These are phyloP conservation scores for Zoanthus solanderi DNA, from an alignment of 92 coral and sea anemone genomes.

Conservation along the genomic window DNA sequence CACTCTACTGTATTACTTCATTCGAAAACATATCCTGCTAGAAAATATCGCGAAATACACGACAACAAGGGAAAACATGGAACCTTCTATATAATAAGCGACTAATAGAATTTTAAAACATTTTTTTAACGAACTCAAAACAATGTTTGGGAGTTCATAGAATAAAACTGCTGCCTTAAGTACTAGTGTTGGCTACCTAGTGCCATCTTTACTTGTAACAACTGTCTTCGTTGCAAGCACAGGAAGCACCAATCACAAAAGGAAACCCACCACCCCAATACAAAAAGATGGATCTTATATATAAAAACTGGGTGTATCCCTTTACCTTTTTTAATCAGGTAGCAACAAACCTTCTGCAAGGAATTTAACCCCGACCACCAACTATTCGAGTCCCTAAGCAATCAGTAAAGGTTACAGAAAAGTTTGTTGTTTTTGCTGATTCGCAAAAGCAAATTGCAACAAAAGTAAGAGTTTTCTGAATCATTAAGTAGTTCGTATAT, in stretches of 20 bases:
- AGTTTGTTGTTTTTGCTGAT: constrained; percentile 18
- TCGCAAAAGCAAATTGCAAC: constrained; percentile 57
- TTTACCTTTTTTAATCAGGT: constrained; percentile 59
- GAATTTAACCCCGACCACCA: constrained; percentile 51
- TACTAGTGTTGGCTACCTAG: no score
- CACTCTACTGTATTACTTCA: background rate
- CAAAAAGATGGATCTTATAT: constrained; percentile 59
- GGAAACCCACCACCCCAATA: constrained; percentile 9
- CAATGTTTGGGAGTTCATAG: constrained; percentile 45
- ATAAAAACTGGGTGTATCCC: constrained; percentile 47
- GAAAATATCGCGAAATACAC: background rate
- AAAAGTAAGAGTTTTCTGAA: constrained; percentile 30
- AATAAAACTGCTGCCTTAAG: constrained; percentile 41
- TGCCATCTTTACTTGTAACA: constrained; percentile 17
- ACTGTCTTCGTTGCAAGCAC: constrained; percentile 60
- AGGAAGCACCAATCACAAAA: constrained; percentile 19
- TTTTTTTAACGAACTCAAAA: constrained; percentile 33
- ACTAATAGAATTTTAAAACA: constrained; percentile 50
- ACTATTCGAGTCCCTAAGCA: background rate
- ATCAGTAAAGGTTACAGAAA: constrained; percentile 35
- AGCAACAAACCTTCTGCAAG: constrained; percentile 36
- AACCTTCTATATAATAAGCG: constrained; percentile 60
- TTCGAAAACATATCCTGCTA: background rate
- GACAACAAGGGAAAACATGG: constrained; percentile 64
- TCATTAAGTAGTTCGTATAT: background rate